A percentile compares a stretch with the other conserved stretches of the same genome.
Conservation (phyloP, 2,113 vertebrate species). For the Serinus canaria region DNA sequence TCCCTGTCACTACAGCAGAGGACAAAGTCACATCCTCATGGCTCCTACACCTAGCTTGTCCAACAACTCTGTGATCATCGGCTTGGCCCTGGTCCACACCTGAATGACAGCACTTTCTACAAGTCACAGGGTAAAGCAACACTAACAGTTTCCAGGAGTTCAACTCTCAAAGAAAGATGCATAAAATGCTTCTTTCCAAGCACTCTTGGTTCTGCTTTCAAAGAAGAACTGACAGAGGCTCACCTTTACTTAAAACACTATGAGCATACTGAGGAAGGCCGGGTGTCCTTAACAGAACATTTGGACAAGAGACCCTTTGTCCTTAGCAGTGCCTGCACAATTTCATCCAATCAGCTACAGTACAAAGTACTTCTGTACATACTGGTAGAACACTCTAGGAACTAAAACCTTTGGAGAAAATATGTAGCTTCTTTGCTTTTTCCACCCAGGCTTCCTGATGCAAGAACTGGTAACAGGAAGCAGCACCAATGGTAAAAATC, state of each 20-base stretch:
- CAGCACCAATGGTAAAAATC: neutral
- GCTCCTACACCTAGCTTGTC: neutral
- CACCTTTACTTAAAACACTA: neutral
- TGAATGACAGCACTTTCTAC: neutral
- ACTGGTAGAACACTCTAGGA: neutral
- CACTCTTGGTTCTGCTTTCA: neutral
- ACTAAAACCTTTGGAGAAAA: neutral
- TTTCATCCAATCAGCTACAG: neutral
- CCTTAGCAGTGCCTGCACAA: neutral
- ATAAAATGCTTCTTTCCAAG: neutral
- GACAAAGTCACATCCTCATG: neutral
- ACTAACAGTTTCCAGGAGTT: neutral
- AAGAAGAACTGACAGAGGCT: neutral
- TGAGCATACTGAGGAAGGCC: neutral
- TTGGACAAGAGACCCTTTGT: neutral
- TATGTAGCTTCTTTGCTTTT: neutral
- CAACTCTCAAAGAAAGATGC: neutral
- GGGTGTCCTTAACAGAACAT: neutral
- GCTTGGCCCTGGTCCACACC: neutral
- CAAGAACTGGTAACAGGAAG: neutral
- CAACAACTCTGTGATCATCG: neutral
- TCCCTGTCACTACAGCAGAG: neutral
- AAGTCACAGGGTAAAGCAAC: neutral
- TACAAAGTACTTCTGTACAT: neutral
- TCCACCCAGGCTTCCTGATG: neutral